Evolutionary conservation across 37 sponge, comb jelly and placozoan genomes (phyloP).

Genomic region (Halichondria panicea): DNA sequence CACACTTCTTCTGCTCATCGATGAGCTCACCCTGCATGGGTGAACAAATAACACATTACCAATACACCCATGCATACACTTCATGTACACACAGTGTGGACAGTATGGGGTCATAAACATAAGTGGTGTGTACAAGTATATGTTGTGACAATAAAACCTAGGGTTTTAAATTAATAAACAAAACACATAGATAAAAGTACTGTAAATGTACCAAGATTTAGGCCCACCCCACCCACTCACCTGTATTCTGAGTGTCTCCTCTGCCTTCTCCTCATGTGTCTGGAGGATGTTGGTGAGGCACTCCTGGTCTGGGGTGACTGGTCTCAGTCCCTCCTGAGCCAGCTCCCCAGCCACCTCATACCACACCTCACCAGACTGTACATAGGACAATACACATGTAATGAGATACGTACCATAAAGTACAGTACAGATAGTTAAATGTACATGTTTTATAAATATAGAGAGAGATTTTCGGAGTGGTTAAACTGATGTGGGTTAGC

Average conservation of each 20-base stretch:
- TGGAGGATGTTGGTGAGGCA: conserved; percentile 82
- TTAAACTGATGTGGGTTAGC: not conserved
- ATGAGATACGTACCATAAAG: not conserved
- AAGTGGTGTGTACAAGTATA: not conserved
- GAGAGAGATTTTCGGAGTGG: not conserved
- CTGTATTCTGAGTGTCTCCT: conserved; percentile 79
- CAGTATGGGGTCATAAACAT: not conserved
- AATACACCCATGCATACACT: not conserved
- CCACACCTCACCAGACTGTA: conserved; percentile 93
- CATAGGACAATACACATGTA: not conserved
- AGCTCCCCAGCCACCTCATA: conserved; percentile 89
- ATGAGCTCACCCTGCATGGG: conserved; percentile 52
- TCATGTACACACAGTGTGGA: not conserved
- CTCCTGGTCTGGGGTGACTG: conserved; percentile 92
- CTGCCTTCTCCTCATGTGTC: conserved; percentile 79
- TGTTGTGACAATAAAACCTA: too few relatives aligned
- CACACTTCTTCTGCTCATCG: conserved; percentile 49
- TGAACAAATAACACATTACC: not conserved
- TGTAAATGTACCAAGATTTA: not conserved
- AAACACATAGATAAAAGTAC: not conserved
- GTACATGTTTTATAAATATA: not conserved
- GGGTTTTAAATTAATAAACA: too few relatives aligned
- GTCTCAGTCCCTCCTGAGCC: conserved; percentile 80
- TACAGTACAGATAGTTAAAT: not conserved
- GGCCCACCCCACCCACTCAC: conserved; percentile 14